Evolutionary conservation across 1,140 invertebrate species (phyloP).

Genomic region (Heterodera schachtii): DNA sequence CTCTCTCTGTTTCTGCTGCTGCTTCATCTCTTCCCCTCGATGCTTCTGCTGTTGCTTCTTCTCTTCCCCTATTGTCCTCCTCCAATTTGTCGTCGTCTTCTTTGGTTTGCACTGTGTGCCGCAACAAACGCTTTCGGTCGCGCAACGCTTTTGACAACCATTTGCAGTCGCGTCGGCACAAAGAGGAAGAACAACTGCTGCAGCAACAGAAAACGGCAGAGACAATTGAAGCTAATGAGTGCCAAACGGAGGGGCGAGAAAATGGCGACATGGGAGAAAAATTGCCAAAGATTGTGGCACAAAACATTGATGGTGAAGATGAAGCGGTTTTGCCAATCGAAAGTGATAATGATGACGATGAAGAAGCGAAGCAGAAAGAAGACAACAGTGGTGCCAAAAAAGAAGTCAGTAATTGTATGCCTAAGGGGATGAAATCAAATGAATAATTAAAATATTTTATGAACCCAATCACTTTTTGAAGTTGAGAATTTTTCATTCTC

Average conservation of each 20-base stretch:
- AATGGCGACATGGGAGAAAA: conserved; percentile 12
- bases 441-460: too few relatives aligned
- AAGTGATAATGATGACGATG: not conserved
- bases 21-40: too few relatives aligned
- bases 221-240: conserved; percentile 35
- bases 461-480: too few relatives aligned
- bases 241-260: conserved; percentile 17
- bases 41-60: not conserved
- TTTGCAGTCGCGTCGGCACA: conserved; percentile 88
- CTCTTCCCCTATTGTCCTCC: not conserved
- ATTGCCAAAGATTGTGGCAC: not conserved
- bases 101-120: conserved; percentile 70
- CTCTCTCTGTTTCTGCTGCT: too few relatives aligned
- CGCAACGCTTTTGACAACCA: conserved; percentile 87
- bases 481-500: too few relatives aligned
- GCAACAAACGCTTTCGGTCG: conserved; percentile 78
- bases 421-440: too few relatives aligned
- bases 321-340: not conserved
- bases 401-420: too few relatives aligned
- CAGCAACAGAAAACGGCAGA: conserved; percentile 4
- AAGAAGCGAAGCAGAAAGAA: not conserved
- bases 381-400: too few relatives aligned
- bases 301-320: not conserved
- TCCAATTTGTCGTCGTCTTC: not conserved
- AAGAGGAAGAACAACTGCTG: conserved; percentile 67